Evolutionary conservation across 2,113 vertebrate genomes (phyloP).

Genomic region (Malaclemys terrapin): DNA sequence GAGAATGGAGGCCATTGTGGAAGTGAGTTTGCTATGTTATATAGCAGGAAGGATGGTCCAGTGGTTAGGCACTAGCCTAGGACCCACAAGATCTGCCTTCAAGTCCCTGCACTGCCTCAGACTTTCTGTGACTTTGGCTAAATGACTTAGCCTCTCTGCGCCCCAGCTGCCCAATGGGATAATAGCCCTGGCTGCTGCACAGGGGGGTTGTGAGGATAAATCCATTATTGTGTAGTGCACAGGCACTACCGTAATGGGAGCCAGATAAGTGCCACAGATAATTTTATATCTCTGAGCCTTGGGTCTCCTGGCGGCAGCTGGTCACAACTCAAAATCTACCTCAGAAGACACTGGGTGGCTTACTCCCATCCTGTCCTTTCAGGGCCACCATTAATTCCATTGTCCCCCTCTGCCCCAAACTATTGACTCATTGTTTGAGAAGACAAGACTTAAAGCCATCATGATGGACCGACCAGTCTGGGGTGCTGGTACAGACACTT

Average conservation of each 20-base stretch:
- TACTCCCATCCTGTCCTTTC: background rate
- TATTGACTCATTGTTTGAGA: background rate
- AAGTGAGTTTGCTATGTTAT: background rate
- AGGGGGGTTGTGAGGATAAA: background rate
- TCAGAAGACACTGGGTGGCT: background rate
- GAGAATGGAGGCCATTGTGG: background rate
- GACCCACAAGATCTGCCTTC: background rate
- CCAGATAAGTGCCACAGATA: background rate
- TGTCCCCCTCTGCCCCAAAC: background rate
- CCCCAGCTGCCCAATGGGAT: background rate
- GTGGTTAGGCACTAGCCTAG: background rate
- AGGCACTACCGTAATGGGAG: background rate
- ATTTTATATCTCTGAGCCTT: background rate
- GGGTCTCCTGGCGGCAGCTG: background rate
- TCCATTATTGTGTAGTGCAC: fast-evolving
- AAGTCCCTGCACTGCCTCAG: background rate
- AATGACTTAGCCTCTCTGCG: background rate
- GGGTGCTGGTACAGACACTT: background rate
- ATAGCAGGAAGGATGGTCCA: background rate
- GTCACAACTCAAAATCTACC: background rate
- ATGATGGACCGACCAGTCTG: background rate
- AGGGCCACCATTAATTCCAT: background rate
- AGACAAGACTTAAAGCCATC: background rate
- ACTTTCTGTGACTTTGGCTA: background rate
- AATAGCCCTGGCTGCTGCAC: background rate